phyloP scores from a whole-genome alignment of 2,797 vertebrate genomes.

The Erethizon dorsatum region DNA sequence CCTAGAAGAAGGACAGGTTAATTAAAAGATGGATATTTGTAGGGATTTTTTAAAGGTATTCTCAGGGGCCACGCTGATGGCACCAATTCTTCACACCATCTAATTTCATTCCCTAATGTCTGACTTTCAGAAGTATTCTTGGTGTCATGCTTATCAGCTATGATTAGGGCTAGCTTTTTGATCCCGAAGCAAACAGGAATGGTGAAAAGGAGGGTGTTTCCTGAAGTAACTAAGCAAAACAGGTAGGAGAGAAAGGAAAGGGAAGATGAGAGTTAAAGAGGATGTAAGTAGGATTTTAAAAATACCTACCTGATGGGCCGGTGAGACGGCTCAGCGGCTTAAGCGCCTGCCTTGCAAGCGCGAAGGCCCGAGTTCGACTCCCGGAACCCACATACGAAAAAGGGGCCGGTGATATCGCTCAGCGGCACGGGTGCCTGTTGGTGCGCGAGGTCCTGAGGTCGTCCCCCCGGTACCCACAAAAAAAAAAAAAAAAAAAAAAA shows the following conservation, averaged over 20 bases:
- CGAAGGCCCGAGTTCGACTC: too few species aligned
- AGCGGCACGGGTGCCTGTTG: too few species aligned
- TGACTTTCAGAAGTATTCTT: not conserved
- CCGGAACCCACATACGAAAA: too few species aligned
- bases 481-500: too few species aligned
- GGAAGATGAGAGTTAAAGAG: not conserved
- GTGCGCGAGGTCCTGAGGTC: too few species aligned
- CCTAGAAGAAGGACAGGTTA: not conserved
- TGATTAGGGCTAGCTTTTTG: constrained; percentile 12
- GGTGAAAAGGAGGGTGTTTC: not conserved
- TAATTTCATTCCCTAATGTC: constrained; percentile 45
- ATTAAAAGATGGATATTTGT: constrained; percentile 6
- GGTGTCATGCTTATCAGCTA: not conserved
- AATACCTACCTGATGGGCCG: not conserved
- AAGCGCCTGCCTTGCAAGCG: too few species aligned
- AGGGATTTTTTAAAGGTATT: constrained; percentile 39
- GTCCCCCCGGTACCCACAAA: too few species aligned
- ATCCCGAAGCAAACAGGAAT: constrained; percentile 28
- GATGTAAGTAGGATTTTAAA: not conserved
- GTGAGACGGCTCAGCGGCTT: too few species aligned
- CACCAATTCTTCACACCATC: not conserved
- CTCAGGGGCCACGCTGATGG: not conserved
- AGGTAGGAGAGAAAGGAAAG: not conserved
- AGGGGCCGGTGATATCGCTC: too few species aligned
- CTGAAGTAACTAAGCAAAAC: constrained; percentile 37